Base-by-base conservation (phyloP, 1,140 invertebrate species). In the Sycobia sp. region DNA sequence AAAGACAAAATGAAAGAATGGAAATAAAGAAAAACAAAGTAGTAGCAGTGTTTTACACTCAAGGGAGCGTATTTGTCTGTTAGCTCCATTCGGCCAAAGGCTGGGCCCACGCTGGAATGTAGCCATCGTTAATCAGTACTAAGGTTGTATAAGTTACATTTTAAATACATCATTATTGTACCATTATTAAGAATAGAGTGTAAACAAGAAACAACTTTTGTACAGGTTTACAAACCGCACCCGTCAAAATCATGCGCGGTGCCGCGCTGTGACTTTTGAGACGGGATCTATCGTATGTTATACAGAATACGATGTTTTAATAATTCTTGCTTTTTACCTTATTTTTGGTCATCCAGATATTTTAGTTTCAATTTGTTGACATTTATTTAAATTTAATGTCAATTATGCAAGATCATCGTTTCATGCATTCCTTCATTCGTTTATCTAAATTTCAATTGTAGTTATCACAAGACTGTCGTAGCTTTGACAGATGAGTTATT, bases 11-110 rank as follows among this genome's bases (percentile, higher is more conserved):
- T 60, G 25, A 13, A 13, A 54, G 20, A 51, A 18, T 18, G 11
- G 53, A 60, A 32, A 43, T 49, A 57, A 32, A 49, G 43, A 55
- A 57, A 53, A 32, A 49, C 67, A 56, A 51, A n/a, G n/a, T n/a
- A n/a, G n/a, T 67, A 71, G 67, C 64, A 65, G 50, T 71, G 73
- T 78, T 72, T 73, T 73, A 76, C 73, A 74, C 71, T 75, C 69
- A 66, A 72, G 69, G 80, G 79, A 80, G 80, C 78, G 71, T 78
- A 77, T 81, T 82, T 82, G 80, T 82, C 80, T 82, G 80, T 82
- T 82, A 81, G 80, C 80, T 81, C 79, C 78, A 73, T 72, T 80
- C 73, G 73, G 76, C 79, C 78, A 80, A 79, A 77, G 74, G 74
- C 75, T 80, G 76, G 78, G 63, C 44, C 76, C 75, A 74, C 70